These are phyloP conservation scores for Drosophila eugracilis DNA, from an alignment of 1,140 invertebrate species.

Conservation along the genomic window DNA sequence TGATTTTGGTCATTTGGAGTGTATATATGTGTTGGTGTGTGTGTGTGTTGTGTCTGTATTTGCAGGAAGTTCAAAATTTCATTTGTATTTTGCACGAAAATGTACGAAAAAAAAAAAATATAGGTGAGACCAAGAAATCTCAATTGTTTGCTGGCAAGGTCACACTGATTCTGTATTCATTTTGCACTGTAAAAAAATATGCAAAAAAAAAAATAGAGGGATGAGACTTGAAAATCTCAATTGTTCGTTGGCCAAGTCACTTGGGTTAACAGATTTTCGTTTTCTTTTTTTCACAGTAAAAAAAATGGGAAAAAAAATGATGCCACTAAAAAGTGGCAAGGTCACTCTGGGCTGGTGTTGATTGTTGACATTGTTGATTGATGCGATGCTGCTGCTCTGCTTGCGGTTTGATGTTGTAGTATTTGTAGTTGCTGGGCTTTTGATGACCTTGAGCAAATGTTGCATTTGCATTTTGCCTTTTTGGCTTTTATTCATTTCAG, in stretches of 20 bases:
- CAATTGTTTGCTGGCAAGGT: conserved; percentile 19
- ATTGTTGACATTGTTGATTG: conserved; percentile 70
- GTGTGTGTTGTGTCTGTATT: conserved; percentile 28
- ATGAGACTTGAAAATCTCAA: background rate
- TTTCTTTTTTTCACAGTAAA: conserved; percentile 33
- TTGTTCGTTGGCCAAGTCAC: conserved; percentile 2
- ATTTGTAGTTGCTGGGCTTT: conserved; percentile 20
- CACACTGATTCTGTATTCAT: conserved; percentile 9
- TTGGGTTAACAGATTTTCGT: background rate
- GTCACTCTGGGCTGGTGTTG: conserved; percentile 52
- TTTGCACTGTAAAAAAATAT: conserved; percentile 32
- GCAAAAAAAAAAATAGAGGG: conserved; percentile 13
- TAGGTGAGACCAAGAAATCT: conserved; percentile 9
- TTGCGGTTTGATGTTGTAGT: conserved; percentile 19
- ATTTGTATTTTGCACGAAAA: conserved; percentile 8
- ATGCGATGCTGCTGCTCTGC: conserved; percentile 38
- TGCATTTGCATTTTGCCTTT: conserved; percentile 23
- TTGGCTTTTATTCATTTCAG: conserved; percentile 23
- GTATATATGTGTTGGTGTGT: conserved; percentile 11
- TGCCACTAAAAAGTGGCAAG: conserved; percentile 18
- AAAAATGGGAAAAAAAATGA: conserved; percentile 27
- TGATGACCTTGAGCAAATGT: conserved; percentile 26
- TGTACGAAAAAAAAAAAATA: conserved; percentile 1
- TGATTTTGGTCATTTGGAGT: conserved; percentile 8
- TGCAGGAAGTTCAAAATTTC: background rate